phyloP scores from a whole-genome alignment of 2,113 vertebrate species.

The Prunella himalayana region DNA sequence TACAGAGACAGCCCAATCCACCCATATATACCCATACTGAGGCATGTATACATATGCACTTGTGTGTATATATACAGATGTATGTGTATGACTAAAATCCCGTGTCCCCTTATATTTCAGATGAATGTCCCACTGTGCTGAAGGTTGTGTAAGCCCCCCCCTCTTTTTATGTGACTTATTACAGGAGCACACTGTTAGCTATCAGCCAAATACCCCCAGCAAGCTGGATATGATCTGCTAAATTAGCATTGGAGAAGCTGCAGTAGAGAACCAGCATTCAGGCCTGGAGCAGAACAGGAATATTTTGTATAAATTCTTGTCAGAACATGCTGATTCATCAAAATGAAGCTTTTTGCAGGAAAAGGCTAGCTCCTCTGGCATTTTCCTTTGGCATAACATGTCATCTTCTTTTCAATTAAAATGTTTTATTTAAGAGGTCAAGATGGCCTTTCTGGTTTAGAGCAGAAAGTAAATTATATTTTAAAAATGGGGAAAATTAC shows the following conservation, averaged over 20 bases:
- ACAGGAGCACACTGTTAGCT: background rate
- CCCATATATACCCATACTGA: background rate
- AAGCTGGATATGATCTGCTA: background rate
- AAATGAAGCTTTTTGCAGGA: background rate
- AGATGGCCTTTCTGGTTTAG: background rate
- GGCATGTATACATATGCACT: background rate
- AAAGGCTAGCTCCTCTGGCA: background rate
- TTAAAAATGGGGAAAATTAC: background rate
- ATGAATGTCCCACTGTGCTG: background rate
- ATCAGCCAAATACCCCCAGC: background rate
- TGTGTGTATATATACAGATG: accelerated
- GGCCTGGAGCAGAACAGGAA: background rate
- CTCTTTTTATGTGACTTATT: background rate
- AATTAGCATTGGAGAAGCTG: background rate
- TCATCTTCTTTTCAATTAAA: background rate
- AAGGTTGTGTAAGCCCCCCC: background rate
- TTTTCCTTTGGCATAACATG: background rate
- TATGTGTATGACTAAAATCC: background rate
- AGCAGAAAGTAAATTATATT: background rate
- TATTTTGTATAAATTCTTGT: background rate
- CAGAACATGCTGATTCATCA: background rate
- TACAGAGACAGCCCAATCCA: background rate
- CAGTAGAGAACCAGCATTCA: background rate
- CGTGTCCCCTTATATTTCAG: background rate
- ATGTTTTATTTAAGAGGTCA: background rate